Evolutionary conservation across 2,888 invertebrate species (phyloP).

Genomic region (Athetis lepigone): DNA sequence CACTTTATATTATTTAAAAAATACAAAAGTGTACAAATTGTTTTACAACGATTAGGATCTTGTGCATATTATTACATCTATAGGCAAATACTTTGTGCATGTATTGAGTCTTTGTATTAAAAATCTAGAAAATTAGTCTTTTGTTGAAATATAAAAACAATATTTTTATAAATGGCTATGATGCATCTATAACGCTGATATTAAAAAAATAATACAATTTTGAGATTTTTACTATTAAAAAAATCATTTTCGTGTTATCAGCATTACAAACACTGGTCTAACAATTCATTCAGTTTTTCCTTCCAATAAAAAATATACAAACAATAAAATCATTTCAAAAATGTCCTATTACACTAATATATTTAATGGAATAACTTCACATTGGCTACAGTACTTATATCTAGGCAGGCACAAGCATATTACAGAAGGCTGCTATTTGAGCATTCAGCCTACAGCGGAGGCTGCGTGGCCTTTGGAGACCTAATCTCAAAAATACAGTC

Average conservation of each 20-base stretch:
- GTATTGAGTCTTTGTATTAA: constrained; percentile 36
- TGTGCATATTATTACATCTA: constrained; percentile 75
- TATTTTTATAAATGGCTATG: constrained; percentile 16
- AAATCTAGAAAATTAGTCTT: constrained; percentile 37
- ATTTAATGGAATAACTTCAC: constrained; percentile 41
- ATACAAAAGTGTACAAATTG: constrained; percentile 86
- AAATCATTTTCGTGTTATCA: not conserved
- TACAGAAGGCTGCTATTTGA: constrained; percentile 80
- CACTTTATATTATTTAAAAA: constrained; percentile 83
- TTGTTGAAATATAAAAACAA: constrained; percentile 12
- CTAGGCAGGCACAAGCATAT: constrained; percentile 86
- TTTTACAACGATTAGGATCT: constrained; percentile 75
- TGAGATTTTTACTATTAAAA: not conserved
- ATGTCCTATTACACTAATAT: constrained; percentile 53
- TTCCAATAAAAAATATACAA: constrained; percentile 20
- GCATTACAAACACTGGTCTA: constrained; percentile 6
- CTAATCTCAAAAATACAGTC: constrained; percentile 20
- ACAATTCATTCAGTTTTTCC: constrained; percentile 5
- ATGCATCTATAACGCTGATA: not conserved
- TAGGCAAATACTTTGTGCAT: constrained; percentile 73
- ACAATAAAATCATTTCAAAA: constrained; percentile 44
- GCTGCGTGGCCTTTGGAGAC: not conserved
- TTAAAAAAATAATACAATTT: no score
- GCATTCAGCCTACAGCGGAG: constrained; percentile 61
- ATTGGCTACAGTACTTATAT: constrained; percentile 60